Conservation (phyloP, 2,888 invertebrate species). For the Malacosoma neustria region DNA sequence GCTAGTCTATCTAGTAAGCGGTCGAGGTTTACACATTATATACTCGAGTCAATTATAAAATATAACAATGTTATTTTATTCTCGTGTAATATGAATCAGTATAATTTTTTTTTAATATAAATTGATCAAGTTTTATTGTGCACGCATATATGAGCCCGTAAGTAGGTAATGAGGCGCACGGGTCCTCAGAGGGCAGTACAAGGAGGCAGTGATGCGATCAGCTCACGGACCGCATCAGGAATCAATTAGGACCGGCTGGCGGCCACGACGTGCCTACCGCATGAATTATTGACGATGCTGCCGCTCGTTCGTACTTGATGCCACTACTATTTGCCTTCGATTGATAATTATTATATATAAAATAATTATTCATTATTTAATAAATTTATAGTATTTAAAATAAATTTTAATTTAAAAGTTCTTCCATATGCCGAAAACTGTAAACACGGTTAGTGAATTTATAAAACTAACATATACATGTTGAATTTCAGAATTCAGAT, state of each 20-base stretch:
- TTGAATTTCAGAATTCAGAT: no score
- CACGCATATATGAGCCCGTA: conserved; percentile 31
- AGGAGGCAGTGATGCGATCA: conserved; percentile 68
- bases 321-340: conserved; percentile 39
- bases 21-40: no score
- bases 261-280: conserved; percentile 65
- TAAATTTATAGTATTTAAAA: no score
- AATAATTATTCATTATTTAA: no score
- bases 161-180: conserved; percentile 64
- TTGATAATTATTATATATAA: no score
- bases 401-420: no score
- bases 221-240: conserved; percentile 66
- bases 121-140: conserved; percentile 8
- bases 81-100: conserved; percentile 8
- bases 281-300: conserved; percentile 68
- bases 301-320: conserved; percentile 30
- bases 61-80: conserved; percentile 34
- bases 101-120: background rate
- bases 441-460: no score
- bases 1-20: no score
- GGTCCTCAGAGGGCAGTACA: conserved; percentile 57
- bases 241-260: conserved; percentile 70
- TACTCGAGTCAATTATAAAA: no score
- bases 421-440: no score
- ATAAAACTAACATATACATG: no score